Evolutionary conservation across 1,140 invertebrate species (phyloP).

Genomic region (Spodoptera litura): DNA sequence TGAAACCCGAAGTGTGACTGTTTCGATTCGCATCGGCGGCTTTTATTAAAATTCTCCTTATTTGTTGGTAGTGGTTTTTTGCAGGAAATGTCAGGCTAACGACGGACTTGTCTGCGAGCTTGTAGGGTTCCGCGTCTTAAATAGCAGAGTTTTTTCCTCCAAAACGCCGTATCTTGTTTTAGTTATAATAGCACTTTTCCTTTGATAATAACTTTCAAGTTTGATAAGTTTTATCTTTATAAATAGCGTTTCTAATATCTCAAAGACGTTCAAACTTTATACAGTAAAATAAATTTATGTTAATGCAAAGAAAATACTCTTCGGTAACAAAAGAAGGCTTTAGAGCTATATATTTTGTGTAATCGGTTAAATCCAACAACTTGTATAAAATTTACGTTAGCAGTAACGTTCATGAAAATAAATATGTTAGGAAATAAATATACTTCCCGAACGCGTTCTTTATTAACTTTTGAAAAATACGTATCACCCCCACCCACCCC

Average conservation of each 20-base stretch:
- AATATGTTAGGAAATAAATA: slow-evolving; percentile 13
- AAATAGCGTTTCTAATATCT: slow-evolving; percentile 1
- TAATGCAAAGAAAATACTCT: background rate
- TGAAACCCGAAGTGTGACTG: slow-evolving; percentile 77
- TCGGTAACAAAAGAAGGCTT: background rate
- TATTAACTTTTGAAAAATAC: slow-evolving; percentile 32
- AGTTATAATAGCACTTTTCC: slow-evolving; percentile 2
- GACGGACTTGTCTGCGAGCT: slow-evolving; percentile 50
- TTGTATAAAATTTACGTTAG: background rate
- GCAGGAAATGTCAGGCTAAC: slow-evolving; percentile 60
- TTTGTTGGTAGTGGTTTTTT: slow-evolving; percentile 68
- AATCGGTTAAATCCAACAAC: background rate
- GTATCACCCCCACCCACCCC: background rate
- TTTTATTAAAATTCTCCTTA: slow-evolving; percentile 81
- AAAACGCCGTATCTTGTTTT: slow-evolving; percentile 14
- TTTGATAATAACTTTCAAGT: slow-evolving; percentile 20
- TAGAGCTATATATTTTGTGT: background rate
- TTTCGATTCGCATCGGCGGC: slow-evolving; percentile 73
- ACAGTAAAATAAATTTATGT: background rate
- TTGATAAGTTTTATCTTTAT: slow-evolving; percentile 7
- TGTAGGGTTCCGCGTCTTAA: slow-evolving; percentile 42
- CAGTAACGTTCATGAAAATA: background rate
- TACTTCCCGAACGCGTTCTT: background rate
- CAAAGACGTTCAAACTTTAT: background rate
- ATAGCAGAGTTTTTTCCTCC: background rate